These are phyloP conservation scores for Sebastes iracundus DNA, from an alignment of 2,797 vertebrate genomes.

Conservation along the genomic window DNA sequence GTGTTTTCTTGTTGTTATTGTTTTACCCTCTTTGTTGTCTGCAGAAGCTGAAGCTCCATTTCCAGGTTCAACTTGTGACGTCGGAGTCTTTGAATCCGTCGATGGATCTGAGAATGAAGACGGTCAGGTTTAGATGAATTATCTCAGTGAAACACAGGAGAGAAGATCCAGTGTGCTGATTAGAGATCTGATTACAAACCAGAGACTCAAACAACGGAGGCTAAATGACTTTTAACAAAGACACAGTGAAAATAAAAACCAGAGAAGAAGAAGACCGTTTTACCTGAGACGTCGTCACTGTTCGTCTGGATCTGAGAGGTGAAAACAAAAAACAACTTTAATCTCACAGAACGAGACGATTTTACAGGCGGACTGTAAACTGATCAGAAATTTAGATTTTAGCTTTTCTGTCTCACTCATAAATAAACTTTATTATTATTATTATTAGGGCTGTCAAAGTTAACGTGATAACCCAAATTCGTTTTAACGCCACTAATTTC, in stretches of 20 bases:
- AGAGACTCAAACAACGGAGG: background rate
- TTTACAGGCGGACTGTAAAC: background rate
- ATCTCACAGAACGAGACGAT: background rate
- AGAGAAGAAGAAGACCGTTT: background rate
- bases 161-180: background rate
- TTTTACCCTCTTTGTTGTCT: slow-evolving; percentile 5
- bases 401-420: no score
- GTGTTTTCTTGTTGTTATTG: background rate
- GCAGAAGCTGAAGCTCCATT: slow-evolving; percentile 8
- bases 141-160: background rate
- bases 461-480: rapidly evolving
- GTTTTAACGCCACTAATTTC: no score
- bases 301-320: slow-evolving; percentile 11
- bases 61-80: background rate
- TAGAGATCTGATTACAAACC: background rate
- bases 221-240: no score
- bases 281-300: slow-evolving; percentile 29
- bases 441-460: no score
- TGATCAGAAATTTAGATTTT: no score
- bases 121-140: background rate
- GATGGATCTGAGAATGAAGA: background rate
- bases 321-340: background rate
- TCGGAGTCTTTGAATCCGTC: slow-evolving; percentile 1
- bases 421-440: no score
- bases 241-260: background rate